A percentile compares a stretch with the other conserved stretches of the same genome.
Evolutionary conservation across 2,113 vertebrate genomes (phyloP).

Genomic region (Thamnaconus septentrionalis): DNA sequence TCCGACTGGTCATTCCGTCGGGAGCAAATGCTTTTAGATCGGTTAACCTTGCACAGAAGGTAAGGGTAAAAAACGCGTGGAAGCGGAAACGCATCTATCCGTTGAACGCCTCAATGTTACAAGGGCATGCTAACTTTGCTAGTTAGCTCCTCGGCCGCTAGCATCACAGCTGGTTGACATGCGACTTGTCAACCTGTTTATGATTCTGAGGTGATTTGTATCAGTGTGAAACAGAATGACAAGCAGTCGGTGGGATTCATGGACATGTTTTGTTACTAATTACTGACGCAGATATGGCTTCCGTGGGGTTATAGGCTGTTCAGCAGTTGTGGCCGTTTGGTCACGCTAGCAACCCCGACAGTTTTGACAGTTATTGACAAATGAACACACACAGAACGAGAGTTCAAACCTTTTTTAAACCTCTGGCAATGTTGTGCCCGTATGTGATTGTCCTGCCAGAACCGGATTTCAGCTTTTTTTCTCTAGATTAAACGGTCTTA

Average conservation of each 20-base stretch:
- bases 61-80: slow-evolving; percentile 1
- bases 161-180: slow-evolving; percentile 1
- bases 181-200: slow-evolving; percentile 3
- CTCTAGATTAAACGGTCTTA: too few relatives aligned
- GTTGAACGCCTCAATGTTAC: not conserved
- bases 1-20: slow-evolving; percentile 55
- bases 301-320: not conserved
- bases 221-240: too few relatives aligned
- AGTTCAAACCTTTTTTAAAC: too few relatives aligned
- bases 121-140: slow-evolving; percentile 60
- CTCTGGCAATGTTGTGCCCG: too few relatives aligned
- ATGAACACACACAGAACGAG: too few relatives aligned
- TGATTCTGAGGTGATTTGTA: too few relatives aligned
- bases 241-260: not conserved
- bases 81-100: accelerated
- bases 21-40: slow-evolving; percentile 41
- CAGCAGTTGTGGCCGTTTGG: too few relatives aligned
- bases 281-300: too few relatives aligned
- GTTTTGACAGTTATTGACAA: too few relatives aligned
- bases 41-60: slow-evolving; percentile 46
- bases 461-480: too few relatives aligned
- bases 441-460: too few relatives aligned
- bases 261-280: not conserved
- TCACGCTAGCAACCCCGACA: too few relatives aligned
- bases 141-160: slow-evolving; percentile 9